Evolutionary conservation across 2,888 invertebrate species (phyloP).

Genomic region (Auanema freiburgensis): DNA sequence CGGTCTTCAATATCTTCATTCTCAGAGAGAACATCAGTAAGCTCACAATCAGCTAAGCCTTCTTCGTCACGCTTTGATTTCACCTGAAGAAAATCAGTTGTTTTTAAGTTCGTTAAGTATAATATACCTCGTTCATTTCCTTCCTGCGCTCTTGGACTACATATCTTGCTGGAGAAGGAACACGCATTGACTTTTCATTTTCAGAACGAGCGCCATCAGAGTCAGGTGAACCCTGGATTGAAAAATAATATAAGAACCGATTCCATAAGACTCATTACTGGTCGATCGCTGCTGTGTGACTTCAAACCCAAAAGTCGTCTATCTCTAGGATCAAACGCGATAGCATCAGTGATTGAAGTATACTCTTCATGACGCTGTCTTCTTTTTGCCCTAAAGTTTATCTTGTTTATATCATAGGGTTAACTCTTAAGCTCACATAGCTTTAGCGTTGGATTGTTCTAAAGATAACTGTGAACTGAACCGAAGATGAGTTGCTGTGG

Average conservation of each 20-base stretch:
- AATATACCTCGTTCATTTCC: not conserved
- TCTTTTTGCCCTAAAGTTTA: constrained; percentile 23
- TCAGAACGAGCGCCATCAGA: too few relatives aligned
- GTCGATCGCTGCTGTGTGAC: constrained; percentile 4
- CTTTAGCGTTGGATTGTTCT: not conserved
- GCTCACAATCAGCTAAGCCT: constrained; percentile 48
- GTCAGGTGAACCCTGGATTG: too few relatives aligned
- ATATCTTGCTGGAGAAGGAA: not conserved
- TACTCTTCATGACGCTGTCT: constrained; percentile 56
- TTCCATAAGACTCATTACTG: not conserved
- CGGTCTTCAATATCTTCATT: constrained; percentile 38
- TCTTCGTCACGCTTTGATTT: constrained; percentile 36
- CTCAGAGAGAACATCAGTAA: constrained; percentile 42
- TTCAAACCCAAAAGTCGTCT: not conserved
- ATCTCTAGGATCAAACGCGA: constrained; percentile 20
- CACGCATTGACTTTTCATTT: too few relatives aligned
- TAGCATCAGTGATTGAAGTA: constrained; percentile 61
- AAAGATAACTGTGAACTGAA: constrained; percentile 7
- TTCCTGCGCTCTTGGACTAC: not conserved
- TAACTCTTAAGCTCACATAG: constrained; percentile 2
- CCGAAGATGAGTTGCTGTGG: constrained; percentile 3
- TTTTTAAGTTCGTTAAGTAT: not conserved
- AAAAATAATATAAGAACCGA: too few relatives aligned
- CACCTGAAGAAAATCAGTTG: not conserved
- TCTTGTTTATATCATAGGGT: not conserved